Evolutionary conservation across 1,140 invertebrate genomes (phyloP).

Genomic region (Drosophila navojoa): DNA sequence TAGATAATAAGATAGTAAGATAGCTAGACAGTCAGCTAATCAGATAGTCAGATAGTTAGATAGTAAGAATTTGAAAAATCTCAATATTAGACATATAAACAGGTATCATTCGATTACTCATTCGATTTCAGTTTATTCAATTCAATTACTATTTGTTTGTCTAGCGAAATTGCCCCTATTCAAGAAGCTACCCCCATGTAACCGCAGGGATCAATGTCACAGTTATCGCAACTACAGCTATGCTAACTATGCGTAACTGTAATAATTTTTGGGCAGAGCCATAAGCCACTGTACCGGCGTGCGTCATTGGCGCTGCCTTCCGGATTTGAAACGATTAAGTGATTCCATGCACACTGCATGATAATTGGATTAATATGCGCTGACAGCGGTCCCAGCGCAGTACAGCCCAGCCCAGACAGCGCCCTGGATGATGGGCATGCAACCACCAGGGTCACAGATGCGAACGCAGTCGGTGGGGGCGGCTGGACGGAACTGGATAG

Average conservation of each 20-base stretch:
- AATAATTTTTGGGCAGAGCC: conserved; percentile 15
- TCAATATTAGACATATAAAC: too few species aligned
- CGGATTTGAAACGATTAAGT: conserved; percentile 73
- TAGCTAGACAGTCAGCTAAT: too few species aligned
- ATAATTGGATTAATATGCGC: conserved; percentile 83
- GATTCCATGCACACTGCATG: conserved; percentile 76
- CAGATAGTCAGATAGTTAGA: too few species aligned
- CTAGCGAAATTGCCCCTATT: conserved; percentile 15
- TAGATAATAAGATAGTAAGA: too few species aligned
- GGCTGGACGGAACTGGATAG: conserved; percentile 24
- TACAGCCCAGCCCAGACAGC: conserved; percentile 10
- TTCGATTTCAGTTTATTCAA: too few species aligned
- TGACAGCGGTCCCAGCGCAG: conserved; percentile 64
- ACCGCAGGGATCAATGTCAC: background rate
- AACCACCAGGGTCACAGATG: conserved; percentile 39
- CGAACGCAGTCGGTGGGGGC: background rate
- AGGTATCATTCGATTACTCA: too few species aligned
- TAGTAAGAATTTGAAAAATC: too few species aligned
- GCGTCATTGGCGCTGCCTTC: conserved; percentile 46
- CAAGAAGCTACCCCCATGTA: conserved; percentile 13
- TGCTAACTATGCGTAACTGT: conserved; percentile 38
- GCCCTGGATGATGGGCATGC: conserved; percentile 45
- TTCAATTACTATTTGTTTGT: too few species aligned
- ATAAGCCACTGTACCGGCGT: conserved; percentile 21
- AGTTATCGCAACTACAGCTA: conserved; percentile 36